These are phyloP conservation scores for Phortica magna DNA, from an alignment of 2,888 invertebrate species.

Conservation along the genomic window DNA sequence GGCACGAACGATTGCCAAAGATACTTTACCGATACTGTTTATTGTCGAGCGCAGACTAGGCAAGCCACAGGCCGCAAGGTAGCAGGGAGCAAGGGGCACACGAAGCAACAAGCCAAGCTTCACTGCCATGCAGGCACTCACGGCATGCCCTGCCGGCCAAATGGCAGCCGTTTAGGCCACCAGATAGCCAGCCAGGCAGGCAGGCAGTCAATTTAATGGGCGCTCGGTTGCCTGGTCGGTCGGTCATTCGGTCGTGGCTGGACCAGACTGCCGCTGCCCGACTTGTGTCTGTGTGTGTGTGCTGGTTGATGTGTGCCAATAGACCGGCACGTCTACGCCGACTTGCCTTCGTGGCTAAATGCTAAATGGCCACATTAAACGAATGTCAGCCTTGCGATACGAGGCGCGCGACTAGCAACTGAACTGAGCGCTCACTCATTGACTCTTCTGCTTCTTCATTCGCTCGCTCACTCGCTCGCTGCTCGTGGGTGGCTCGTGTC, in stretches of 20 bases:
- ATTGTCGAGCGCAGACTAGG: not conserved
- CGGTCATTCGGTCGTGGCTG: not conserved
- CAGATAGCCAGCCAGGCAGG: not conserved
- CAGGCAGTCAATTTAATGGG: not conserved
- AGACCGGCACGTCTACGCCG: no score
- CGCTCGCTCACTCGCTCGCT: not conserved
- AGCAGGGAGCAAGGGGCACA: not conserved
- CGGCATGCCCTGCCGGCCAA: not conserved
- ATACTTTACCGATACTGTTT: not conserved
- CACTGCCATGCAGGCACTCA: not conserved
- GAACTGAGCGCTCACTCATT: not conserved
- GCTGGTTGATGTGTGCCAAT: slow-evolving; percentile 42
- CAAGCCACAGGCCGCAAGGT: slow-evolving; percentile 1
- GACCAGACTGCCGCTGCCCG: slow-evolving; percentile 53
- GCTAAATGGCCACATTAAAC: slow-evolving; percentile 55
- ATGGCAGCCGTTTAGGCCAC: not conserved
- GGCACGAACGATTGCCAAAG: not conserved
- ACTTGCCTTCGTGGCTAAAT: slow-evolving; percentile 32
- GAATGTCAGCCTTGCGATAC: slow-evolving; percentile 16
- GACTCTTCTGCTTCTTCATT: not conserved
- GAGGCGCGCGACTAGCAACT: slow-evolving; percentile 6
- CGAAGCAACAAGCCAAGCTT: slow-evolving; percentile 15
- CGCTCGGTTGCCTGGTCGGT: slow-evolving; percentile 25
- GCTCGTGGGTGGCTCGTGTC: slow-evolving; percentile 30
- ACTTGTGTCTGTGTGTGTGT: slow-evolving; percentile 34